Conservation (phyloP, 2,888 invertebrate genomes). For the Aporophyla nigra region DNA sequence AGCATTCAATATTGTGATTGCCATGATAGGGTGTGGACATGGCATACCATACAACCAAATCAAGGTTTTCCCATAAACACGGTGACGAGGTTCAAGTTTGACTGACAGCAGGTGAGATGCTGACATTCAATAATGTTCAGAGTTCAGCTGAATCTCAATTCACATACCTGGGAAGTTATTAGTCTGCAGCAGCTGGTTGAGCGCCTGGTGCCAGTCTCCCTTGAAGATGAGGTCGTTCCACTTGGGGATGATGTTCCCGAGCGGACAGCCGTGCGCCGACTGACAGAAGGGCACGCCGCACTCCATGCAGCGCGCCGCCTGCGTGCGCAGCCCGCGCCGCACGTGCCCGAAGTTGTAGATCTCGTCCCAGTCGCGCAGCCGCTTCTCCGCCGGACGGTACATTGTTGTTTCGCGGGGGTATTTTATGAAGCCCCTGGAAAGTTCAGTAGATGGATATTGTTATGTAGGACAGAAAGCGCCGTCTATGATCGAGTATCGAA, state of each 20-base stretch:
- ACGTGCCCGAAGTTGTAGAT: constrained; percentile 97
- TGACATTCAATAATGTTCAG: neutral
- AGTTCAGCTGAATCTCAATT: too few relatives aligned
- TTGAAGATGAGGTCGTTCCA: constrained; percentile 99
- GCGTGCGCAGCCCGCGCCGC: constrained; percentile 96
- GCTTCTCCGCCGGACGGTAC: constrained; percentile 96
- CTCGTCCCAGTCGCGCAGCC: constrained; percentile 99
- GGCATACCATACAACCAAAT: neutral
- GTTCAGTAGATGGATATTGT: too few relatives aligned
- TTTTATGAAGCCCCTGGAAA: constrained; percentile 97
- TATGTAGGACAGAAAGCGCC: too few relatives aligned
- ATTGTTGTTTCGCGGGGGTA: constrained; percentile 97
- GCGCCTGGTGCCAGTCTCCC: constrained; percentile 98
- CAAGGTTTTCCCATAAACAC: neutral
- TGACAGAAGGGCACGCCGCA: constrained; percentile 99
- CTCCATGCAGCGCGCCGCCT: constrained; percentile 99
- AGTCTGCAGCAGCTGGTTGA: constrained; percentile 98
- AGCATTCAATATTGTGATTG: neutral
- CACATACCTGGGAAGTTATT: constrained; percentile 94
- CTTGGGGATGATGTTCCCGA: constrained; percentile 99
- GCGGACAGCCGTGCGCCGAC: constrained; percentile 96
- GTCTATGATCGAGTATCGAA: too few relatives aligned
- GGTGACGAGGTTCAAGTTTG: neutral
- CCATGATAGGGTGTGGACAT: neutral
- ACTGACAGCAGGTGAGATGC: neutral